Percentiles rank a stretch among this genome's conserved stretches.
Conservation (phyloP, 2,113 vertebrate species). For the Dolichotis patagonum region DNA sequence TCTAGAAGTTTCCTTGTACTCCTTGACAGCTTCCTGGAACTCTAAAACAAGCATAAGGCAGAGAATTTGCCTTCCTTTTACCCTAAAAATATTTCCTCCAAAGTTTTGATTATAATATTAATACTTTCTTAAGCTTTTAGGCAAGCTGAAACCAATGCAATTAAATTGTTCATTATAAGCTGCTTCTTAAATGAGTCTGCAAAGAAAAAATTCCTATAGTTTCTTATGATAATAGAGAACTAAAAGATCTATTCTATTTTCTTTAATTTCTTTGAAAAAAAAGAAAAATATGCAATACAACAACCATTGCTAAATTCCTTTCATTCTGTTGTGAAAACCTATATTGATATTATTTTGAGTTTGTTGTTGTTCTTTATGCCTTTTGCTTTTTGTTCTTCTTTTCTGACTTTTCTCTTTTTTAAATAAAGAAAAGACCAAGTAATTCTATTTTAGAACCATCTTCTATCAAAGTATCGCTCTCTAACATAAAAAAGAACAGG, state of each 20-base stretch:
- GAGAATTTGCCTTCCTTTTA: background rate
- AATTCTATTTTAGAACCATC: constrained; percentile 67
- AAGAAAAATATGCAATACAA: too few relatives aligned
- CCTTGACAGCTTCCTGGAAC: constrained; percentile 5
- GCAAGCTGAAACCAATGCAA: constrained; percentile 65
- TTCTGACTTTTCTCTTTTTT: too few relatives aligned
- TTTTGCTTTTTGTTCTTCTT: too few relatives aligned
- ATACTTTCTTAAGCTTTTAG: constrained; percentile 69
- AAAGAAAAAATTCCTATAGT: constrained; percentile 49
- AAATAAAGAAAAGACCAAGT: too few relatives aligned
- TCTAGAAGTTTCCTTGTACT: background rate
- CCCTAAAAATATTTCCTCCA: constrained; percentile 24
- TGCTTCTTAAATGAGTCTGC: constrained; percentile 64
- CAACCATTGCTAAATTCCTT: too few relatives aligned
- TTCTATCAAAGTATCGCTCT: constrained; percentile 60
- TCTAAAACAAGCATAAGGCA: constrained; percentile 41
- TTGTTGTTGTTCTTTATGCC: too few relatives aligned
- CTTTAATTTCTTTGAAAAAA: too few relatives aligned
- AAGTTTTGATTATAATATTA: constrained; percentile 63
- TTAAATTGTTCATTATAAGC: constrained; percentile 68
- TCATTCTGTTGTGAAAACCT: too few relatives aligned
- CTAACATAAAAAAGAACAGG: constrained; percentile 41
- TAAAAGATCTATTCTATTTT: too few relatives aligned
- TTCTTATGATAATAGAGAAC: constrained; percentile 67
- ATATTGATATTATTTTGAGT: too few relatives aligned